A percentile compares a stretch with the other conserved stretches of the same genome.
phyloP scores from a whole-genome alignment of 2,797 vertebrate species.

The Chelonia mydas region DNA sequence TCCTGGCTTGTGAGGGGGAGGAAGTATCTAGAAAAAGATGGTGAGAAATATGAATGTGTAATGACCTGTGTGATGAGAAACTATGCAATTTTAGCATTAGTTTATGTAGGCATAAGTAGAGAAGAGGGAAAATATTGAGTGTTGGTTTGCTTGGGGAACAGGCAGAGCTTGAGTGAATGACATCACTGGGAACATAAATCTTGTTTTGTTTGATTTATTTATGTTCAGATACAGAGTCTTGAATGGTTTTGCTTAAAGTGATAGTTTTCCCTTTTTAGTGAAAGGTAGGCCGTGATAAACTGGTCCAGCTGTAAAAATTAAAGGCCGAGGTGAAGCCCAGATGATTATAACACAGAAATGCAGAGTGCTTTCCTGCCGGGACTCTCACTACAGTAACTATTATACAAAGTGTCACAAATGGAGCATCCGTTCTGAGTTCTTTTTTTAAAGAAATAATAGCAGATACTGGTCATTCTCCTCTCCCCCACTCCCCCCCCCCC shows the following conservation, averaged over 20 bases:
- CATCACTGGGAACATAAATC: neutral
- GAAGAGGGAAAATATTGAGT: rapidly evolving
- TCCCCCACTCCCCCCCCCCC: neutral
- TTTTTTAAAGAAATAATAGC: neutral
- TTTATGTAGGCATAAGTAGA: neutral
- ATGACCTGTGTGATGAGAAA: neutral
- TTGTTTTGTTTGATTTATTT: conserved; percentile 24
- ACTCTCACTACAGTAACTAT: neutral
- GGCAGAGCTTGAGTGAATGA: neutral
- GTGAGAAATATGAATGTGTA: neutral
- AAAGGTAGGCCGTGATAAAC: conserved; percentile 33
- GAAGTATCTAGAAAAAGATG: neutral
- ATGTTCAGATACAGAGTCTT: conserved; percentile 10
- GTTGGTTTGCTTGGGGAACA: neutral
- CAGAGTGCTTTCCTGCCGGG: neutral
- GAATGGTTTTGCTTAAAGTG: conserved; percentile 51
- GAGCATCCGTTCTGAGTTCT: rapidly evolving
- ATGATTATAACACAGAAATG: conserved; percentile 30
- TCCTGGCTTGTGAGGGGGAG: neutral
- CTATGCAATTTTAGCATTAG: rapidly evolving
- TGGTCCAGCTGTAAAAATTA: conserved; percentile 47
- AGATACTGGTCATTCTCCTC: neutral
- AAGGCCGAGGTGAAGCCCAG: conserved; percentile 46
- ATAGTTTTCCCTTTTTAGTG: conserved; percentile 25
- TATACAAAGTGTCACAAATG: neutral